Evolutionary conservation across 2,113 vertebrate species (phyloP), one percentile per base, ranked within the genome.

Genomic region (Campylomormyrus numenius): DNA sequence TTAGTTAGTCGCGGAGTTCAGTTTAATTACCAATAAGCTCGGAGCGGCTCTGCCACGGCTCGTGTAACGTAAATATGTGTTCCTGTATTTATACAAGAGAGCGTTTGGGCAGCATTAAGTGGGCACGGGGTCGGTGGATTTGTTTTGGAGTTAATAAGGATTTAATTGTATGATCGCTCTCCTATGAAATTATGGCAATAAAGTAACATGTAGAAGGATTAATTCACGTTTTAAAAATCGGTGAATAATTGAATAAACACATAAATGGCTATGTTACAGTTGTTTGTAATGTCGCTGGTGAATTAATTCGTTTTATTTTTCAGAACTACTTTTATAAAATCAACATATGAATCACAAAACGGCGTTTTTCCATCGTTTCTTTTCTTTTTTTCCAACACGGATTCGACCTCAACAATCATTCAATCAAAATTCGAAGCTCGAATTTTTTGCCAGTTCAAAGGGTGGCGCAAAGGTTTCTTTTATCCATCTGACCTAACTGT

Each of bases 401-500:
- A 80, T 80, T 80, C 74, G 74, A 39, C 31, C 17, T 46, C 15
- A 9, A 48, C 39, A 46, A 39, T 46, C 45, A 42, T 45, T 42
- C 77, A 83, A 83, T 42, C 35, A 83, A 83, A 83, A 83, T 83
- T 70, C 10, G 77, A 83, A 19, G 35, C 42, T 83, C 42, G 35
- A 45, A 9, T 39, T 83, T 88, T 42, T 46, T 90, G 80, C 87
- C 70, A 89, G 93, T 93, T 95, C 94, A 95, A 92, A 91, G 94
- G 96, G 95, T 95, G 96, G 95, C 19, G 92, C 95, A 94, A 96
- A 97, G 97, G 97, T 97, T 97, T 96, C 94, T 95, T 95, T 94
- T 95, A 94, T 95, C 89, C 96, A 95, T 92, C 95, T 95, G 96
- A 96, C 96, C 96, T 97, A 97, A 97, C 97, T 96, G 96, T 88